Evolutionary conservation across 2,797 vertebrate species (phyloP), one percentile per base, ranked within the genome.

Genomic region (Ara ararauna): DNA sequence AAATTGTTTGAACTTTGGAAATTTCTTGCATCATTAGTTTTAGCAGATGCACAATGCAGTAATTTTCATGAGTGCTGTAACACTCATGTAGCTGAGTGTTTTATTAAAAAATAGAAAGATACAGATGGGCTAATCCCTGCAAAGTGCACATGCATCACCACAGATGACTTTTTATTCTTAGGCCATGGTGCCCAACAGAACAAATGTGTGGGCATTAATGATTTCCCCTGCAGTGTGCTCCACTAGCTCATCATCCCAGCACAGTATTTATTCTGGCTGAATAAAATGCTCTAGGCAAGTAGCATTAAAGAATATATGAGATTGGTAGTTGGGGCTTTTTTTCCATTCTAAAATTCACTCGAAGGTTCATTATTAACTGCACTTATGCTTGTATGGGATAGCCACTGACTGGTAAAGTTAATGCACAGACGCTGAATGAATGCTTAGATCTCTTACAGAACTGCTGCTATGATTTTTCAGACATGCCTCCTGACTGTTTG

Each of bases 41-140:
- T 82, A 93, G 84, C 76, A 77, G 91, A 97, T 82, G 73, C 76
- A 85, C 50, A 89, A 67, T 51, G 88, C 48, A 91, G 91, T 96
- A 97, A 96, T 97, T 89, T 92, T 94, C 95, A 93, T 62, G 47
- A 97, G 90, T 79, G 88, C 77, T 87, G 73, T 72, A 77, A 97
- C 68, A 92, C 53, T 97, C 95, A 93, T 62, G 90, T 89, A 92
- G 75, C 13, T 96, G 92, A 70, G n/a, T 75, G 93, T 90, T 96
- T 82, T 81, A 83, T 84, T 74, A 80, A 85, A 81, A 91, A 90
- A 72, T 75, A 22, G 70, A 94, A 93, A 94, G 72, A 91, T 38
- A 45, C 58, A 79, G 85, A 91, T 87, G 89, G 89, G 19, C 66
- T 96, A 93, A 96, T 85, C 90, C 89, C 54, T 89, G 50, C n/a